A percentile compares a stretch with the other conserved stretches of the same genome.
phyloP scores from a whole-genome alignment of 2,797 vertebrate genomes.

The Monodelphis domestica region DNA sequence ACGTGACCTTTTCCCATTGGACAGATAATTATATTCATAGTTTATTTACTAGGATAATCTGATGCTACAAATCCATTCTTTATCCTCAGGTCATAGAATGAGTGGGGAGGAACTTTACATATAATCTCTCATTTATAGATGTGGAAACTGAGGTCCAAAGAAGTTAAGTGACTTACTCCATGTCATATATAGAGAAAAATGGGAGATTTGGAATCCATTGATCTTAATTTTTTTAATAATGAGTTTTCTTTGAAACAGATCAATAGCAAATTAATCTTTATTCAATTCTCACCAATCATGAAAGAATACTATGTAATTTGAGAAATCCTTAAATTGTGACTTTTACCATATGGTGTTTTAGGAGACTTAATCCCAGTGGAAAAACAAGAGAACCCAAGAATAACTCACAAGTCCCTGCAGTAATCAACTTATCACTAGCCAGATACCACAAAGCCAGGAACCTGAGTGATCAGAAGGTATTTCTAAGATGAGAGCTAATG shows the following conservation, averaged over 20 bases:
- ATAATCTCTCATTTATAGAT: not conserved
- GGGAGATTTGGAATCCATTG: not conserved
- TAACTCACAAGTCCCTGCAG: not conserved
- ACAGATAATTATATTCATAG: not conserved
- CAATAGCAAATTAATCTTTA: not conserved
- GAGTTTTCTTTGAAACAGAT: not conserved
- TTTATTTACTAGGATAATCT: not conserved
- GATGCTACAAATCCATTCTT: not conserved
- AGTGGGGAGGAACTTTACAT: not conserved
- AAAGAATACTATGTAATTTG: not conserved
- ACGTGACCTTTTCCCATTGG: not conserved
- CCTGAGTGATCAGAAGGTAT: not conserved
- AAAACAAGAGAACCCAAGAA: not conserved
- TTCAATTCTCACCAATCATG: not conserved
- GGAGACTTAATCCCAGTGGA: not conserved
- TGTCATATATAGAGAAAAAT: not conserved
- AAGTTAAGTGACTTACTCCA: not conserved
- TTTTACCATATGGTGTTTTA: not conserved
- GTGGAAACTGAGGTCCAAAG: not conserved
- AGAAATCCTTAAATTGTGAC: not conserved
- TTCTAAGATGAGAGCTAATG: not conserved
- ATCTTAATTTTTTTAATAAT: not conserved
- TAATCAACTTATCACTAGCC: not conserved
- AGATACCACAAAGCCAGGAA: not conserved
- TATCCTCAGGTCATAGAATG: not conserved